phyloP scores from a whole-genome alignment of 1,140 invertebrate genomes.

The Contarinia nasturtii region DNA sequence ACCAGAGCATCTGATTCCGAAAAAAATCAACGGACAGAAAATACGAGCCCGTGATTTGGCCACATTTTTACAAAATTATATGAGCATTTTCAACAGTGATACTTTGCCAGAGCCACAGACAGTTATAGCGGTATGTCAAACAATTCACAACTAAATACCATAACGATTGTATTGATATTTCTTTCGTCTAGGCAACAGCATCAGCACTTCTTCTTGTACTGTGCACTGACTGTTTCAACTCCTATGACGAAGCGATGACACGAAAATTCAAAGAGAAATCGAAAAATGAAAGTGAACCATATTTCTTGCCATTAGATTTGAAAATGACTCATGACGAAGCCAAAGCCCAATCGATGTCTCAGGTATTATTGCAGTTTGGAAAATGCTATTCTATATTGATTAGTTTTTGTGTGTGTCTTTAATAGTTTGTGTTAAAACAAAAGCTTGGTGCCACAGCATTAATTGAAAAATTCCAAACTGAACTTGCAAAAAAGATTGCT shows the following conservation, averaged over 20 bases:
- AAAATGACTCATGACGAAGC: background rate
- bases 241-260: background rate
- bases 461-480: background rate
- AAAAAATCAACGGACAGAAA: constrained; percentile 86
- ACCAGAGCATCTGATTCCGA: constrained; percentile 80
- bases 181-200: background rate
- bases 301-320: background rate
- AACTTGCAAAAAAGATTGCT: background rate
- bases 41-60: constrained; percentile 85
- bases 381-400: background rate
- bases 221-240: background rate
- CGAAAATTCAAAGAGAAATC: background rate
- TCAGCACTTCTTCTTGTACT: background rate
- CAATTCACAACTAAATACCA: no score
- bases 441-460: background rate
- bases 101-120: background rate
- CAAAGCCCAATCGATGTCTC: background rate
- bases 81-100: constrained; percentile 90
- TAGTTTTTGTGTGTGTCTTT: no score
- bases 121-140: no score
- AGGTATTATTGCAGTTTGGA: background rate
- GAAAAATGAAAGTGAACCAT: background rate
- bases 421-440: background rate
- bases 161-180: no score
- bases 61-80: constrained; percentile 96